Conservation (phyloP, 2,888 invertebrate species). For the Petrophora chlorosata region DNA sequence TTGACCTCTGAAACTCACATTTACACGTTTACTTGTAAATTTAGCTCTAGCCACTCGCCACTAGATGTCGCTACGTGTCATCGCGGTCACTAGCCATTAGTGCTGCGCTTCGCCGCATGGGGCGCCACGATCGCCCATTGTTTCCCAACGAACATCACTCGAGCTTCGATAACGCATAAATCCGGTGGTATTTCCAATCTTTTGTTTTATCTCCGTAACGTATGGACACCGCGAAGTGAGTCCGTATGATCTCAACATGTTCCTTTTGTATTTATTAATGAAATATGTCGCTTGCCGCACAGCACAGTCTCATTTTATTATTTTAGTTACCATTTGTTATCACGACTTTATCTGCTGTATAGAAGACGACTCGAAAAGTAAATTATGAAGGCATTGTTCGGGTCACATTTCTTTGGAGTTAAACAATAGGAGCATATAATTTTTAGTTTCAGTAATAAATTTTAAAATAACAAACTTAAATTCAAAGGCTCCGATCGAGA, state of each 20-base stretch:
- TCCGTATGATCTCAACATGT: constrained; percentile 74
- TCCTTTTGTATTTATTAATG: constrained; percentile 83
- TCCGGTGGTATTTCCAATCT: constrained; percentile 74
- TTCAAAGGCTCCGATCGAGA: constrained; percentile 40
- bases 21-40: constrained; percentile 29
- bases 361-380: constrained; percentile 77
- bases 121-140: constrained; percentile 81
- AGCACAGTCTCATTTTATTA: constrained; percentile 77
- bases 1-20: constrained; percentile 44
- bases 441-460: constrained; percentile 74
- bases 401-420: constrained; percentile 67
- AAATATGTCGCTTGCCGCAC: constrained; percentile 80
- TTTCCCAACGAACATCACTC: constrained; percentile 68
- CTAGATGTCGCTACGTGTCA: constrained; percentile 71
- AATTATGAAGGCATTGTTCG: constrained; percentile 81
- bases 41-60: constrained; percentile 63
- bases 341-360: constrained; percentile 81
- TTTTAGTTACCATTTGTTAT: constrained; percentile 84
- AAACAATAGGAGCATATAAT: constrained; percentile 78
- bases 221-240: constrained; percentile 83
- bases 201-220: constrained; percentile 82
- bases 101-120: constrained; percentile 75
- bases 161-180: constrained; percentile 80
- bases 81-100: constrained; percentile 35
- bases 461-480: constrained; percentile 68